These are phyloP conservation scores for Drosophila asahinai DNA, from an alignment of 1,140 invertebrate species.

Conservation along the genomic window DNA sequence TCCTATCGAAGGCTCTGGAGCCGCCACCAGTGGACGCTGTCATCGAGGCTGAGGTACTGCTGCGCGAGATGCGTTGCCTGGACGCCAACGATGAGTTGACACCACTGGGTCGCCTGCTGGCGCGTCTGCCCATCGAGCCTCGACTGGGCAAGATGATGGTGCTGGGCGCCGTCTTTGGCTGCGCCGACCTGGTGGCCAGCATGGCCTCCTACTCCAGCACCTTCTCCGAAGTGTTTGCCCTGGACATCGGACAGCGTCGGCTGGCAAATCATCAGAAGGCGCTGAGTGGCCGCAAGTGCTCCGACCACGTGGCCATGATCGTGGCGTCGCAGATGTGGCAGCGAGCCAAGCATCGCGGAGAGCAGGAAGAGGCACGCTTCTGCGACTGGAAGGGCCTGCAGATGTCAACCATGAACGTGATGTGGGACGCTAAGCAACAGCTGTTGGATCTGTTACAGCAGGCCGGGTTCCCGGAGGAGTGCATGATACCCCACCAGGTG, in stretches of 20 bases:
- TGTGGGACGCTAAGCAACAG: conserved; percentile 96
- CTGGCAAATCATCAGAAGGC: conserved; percentile 92
- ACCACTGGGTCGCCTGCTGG: conserved; percentile 95
- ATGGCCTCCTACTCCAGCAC: conserved; percentile 97
- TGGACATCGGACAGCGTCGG: conserved; percentile 89
- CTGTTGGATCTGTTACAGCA: conserved; percentile 92
- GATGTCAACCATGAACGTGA: conserved; percentile 94
- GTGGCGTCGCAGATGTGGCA: conserved; percentile 96
- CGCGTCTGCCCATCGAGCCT: conserved; percentile 96
- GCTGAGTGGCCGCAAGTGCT: conserved; percentile 93
- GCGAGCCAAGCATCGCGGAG: conserved; percentile 90
- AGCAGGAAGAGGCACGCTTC: conserved; percentile 92
- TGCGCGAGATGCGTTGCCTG: conserved; percentile 94
- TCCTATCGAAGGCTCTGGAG: conserved; percentile 96
- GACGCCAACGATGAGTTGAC: conserved; percentile 94
- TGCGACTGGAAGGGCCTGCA: conserved; percentile 96
- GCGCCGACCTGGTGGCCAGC: conserved; percentile 95
- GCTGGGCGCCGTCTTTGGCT: conserved; percentile 93
- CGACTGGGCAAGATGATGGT: conserved; percentile 98
- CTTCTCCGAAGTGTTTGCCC: conserved; percentile 95
- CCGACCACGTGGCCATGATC: conserved; percentile 97
- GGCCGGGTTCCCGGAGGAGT: conserved; percentile 95
- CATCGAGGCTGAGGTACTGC: conserved; percentile 92
- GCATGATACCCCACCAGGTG: conserved; percentile 90
- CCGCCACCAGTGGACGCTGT: conserved; percentile 97